Base-by-base conservation (phyloP, 35 echinoderm and acorn worm genomes). In the Strongylocentrotus purpuratus region DNA sequence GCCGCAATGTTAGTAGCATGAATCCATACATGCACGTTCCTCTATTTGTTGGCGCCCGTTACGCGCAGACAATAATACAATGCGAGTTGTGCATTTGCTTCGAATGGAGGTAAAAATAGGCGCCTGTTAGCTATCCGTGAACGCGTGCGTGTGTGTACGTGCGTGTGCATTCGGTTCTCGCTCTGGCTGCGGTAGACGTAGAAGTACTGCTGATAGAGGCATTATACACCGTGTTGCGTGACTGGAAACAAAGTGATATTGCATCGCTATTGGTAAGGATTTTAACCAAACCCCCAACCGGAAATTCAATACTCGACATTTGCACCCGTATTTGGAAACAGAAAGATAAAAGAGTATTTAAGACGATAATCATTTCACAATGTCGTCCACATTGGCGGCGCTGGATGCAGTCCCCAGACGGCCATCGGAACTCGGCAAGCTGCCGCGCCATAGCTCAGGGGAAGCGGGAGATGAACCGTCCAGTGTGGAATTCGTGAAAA, bases 351-450 rank as follows among this genome's bases (percentile, higher is more conserved):
- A n/a, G 65, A 78, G 20, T 7, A 78, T 78, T 28, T 28, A 5
- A 28, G 28, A 78, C 22, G 22, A n/a, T 7, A 78, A 78, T 22
- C 65, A 78, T 78, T 78, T n/a, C 7, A 78, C 20, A n/a, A 78
- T 78, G 65, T 78, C 65, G 7, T 78, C 65, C 65, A 78, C 45
- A 33, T 22, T 89, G 87, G 87, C 45, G n/a, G 87, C 45, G 87
- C 31, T 33, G 87, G 87, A 89, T 9, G 87, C 45, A 89, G 45
- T 46, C 45, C 33, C 45, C 13, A 89, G 45, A 89, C 87, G 87
- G 0, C 87, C 87, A 89, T 89, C 87, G 10, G 87, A 89, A 31
- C 87, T 89, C 32, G 87, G 87, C 87, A 89, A 89, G 87, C 87
- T 89, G 33, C 2, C 87, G 9, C 87, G 87, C 87, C 9, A 89